Conservation (phyloP, 1,140 invertebrate species). For the Calliopsis andreniformis region DNA sequence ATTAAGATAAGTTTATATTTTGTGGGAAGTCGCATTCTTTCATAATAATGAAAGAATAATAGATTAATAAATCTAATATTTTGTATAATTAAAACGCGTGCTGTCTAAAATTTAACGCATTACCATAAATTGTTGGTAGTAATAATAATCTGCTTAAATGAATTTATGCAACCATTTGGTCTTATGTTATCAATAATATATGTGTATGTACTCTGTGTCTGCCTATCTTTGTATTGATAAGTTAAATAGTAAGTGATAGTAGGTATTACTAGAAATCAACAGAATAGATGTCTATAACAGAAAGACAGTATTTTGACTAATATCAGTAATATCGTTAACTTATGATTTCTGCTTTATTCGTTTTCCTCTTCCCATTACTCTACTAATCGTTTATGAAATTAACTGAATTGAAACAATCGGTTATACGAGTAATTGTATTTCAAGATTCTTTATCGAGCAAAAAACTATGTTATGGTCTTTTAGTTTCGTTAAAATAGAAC, state of each 20-base stretch:
- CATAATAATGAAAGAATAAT: too few relatives aligned
- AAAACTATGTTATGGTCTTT: not conserved
- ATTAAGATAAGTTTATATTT: not conserved
- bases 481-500: not conserved
- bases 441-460: constrained; percentile 1
- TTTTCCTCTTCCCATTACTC: not conserved
- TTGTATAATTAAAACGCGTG: not conserved
- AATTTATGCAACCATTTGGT: not conserved
- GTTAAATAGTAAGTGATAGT: too few relatives aligned
- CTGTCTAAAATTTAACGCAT: not conserved
- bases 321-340: too few relatives aligned
- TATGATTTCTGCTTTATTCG: not conserved
- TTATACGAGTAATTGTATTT: not conserved
- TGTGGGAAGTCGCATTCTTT: not conserved
- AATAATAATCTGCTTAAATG: not conserved
- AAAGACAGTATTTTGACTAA: too few relatives aligned
- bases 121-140: not conserved
- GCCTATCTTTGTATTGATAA: too few relatives aligned
- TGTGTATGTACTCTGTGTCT: too few relatives aligned
- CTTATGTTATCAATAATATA: not conserved
- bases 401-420: too few relatives aligned
- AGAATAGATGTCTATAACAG: too few relatives aligned
- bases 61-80: not conserved
- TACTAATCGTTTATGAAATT: not conserved
- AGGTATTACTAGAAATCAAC: too few relatives aligned